Evolutionary conservation across 2,888 invertebrate species (phyloP).

Genomic region (Drosophila nigritarsus): DNA sequence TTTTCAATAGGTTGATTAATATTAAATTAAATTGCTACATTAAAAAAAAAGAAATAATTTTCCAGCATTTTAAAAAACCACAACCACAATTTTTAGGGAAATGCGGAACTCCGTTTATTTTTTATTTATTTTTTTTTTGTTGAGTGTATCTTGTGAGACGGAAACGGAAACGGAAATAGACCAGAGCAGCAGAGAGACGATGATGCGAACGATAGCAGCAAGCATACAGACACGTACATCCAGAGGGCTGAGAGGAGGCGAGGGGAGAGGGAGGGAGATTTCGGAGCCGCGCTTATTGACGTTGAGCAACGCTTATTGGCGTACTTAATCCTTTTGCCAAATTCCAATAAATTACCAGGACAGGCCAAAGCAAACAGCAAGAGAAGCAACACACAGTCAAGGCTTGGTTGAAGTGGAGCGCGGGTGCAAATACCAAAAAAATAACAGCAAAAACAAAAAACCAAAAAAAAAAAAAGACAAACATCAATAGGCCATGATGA

Average conservation of each 20-base stretch:
- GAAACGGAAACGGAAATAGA: slow-evolving; percentile 67
- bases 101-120: background rate
- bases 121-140: background rate
- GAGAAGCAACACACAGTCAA: slow-evolving; percentile 26
- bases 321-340: slow-evolving; percentile 80
- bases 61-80: background rate
- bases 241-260: background rate
- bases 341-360: slow-evolving; percentile 78
- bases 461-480: slow-evolving; percentile 48
- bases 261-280: background rate
- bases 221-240: slow-evolving; percentile 24
- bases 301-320: slow-evolving; percentile 81
- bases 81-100: background rate
- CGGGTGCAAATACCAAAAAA: slow-evolving; percentile 4
- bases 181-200: slow-evolving; percentile 45
- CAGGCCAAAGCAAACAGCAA: slow-evolving; percentile 39
- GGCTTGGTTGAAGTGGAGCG: background rate
- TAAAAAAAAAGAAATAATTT: background rate
- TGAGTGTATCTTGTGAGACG: slow-evolving; percentile 14
- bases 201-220: slow-evolving; percentile 28
- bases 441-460: slow-evolving; percentile 5
- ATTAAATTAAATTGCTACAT: too few relatives aligned
- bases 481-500: slow-evolving; percentile 81
- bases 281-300: slow-evolving; percentile 66
- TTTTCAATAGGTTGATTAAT: too few relatives aligned